These are phyloP conservation scores for Etia nguti DNA, from an alignment of 2,113 vertebrate genomes.

Conservation along the genomic window DNA sequence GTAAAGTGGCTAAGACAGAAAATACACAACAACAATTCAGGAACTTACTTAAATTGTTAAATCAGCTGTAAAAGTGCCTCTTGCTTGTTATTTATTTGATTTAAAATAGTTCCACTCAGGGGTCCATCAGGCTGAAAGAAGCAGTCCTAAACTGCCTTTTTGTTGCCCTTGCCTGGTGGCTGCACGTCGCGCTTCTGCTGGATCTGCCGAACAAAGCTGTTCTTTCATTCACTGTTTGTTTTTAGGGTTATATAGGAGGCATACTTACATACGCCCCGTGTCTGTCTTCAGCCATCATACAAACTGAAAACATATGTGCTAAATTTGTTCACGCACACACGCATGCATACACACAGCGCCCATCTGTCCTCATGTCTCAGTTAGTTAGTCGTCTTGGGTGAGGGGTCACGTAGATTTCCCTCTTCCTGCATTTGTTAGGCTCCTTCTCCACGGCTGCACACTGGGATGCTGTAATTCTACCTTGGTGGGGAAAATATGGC, in stretches of 20 bases:
- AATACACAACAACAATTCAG: background rate
- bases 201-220: slow-evolving; percentile 10
- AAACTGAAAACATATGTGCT: slow-evolving; percentile 1
- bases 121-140: background rate
- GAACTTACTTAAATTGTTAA: background rate
- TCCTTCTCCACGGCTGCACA: background rate
- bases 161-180: background rate
- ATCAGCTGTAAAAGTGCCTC: background rate
- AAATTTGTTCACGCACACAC: slow-evolving; percentile 24
- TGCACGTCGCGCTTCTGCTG: background rate
- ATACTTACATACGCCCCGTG: background rate
- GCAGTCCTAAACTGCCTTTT: background rate
- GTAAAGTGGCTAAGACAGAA: background rate
- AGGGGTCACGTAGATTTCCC: slow-evolving; percentile 50
- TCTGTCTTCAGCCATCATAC: slow-evolving; percentile 22
- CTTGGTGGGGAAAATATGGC: slow-evolving; percentile 12
- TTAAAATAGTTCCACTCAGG: background rate
- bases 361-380: slow-evolving; percentile 47
- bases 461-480: slow-evolving; percentile 36
- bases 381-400: slow-evolving; percentile 32
- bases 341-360: background rate
- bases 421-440: slow-evolving; percentile 70
- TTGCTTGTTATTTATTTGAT: background rate
- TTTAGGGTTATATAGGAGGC: slow-evolving; percentile 30
- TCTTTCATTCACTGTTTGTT: slow-evolving; percentile 47